Conservation (phyloP, 2,797 vertebrate genomes). For the Enteromius afrohamiltoni region DNA sequence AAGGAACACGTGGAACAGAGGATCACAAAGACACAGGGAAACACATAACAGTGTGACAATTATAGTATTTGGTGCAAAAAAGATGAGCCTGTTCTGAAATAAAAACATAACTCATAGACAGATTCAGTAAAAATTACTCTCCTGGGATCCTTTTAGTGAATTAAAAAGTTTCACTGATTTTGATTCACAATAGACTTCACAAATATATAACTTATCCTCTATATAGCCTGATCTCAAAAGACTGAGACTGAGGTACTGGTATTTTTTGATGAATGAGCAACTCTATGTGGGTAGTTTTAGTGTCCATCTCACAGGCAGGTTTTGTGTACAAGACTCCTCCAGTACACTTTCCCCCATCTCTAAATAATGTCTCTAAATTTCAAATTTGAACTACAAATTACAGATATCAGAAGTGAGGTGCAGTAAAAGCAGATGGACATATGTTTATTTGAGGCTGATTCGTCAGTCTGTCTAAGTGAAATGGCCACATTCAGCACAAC, state of each 20-base stretch:
- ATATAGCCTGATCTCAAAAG: neutral
- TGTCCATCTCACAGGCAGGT: neutral
- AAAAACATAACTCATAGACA: neutral
- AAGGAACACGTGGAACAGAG: too few relatives aligned
- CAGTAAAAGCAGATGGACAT: constrained; percentile 30
- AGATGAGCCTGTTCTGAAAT: neutral
- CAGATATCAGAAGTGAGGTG: constrained; percentile 23
- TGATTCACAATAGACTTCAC: neutral
- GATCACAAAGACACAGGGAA: too few relatives aligned
- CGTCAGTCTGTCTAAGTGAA: constrained; percentile 41
- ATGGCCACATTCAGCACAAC: constrained; percentile 30
- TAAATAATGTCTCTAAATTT: neutral
- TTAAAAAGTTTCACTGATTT: neutral
- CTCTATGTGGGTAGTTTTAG: neutral
- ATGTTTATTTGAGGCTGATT: constrained; percentile 46
- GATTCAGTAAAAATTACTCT: neutral
- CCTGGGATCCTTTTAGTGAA: neutral
- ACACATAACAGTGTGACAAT: too few relatives aligned
- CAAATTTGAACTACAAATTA: constrained; percentile 13
- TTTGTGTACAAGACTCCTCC: neutral
- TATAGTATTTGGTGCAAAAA: too few relatives aligned
- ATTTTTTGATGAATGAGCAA: neutral
- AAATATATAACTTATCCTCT: neutral
- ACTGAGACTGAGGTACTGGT: neutral
- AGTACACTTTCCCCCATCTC: neutral